These are phyloP conservation scores for Chondrosia reniformis DNA, from an alignment of 37 sponge, comb jelly and placozoan genomes.

Conservation along the genomic window DNA sequence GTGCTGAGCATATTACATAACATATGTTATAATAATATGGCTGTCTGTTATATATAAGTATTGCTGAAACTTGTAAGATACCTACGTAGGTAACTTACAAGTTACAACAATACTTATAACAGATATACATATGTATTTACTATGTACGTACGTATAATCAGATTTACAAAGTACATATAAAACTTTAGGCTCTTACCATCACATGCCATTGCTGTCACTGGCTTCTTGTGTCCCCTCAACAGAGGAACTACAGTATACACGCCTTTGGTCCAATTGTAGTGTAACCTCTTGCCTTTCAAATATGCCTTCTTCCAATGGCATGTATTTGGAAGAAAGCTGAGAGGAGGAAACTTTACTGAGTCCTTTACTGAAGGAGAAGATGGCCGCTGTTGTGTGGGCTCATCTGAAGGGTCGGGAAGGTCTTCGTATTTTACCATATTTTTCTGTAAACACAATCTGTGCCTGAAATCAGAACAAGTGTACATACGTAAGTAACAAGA, in stretches of 20 bases:
- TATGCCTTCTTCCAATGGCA: slow-evolving; percentile 76
- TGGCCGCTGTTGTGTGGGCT: not conserved
- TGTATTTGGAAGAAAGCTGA: not conserved
- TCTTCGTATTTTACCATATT: slow-evolving; percentile 16
- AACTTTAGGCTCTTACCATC: slow-evolving; percentile 66
- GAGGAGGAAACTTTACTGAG: not conserved
- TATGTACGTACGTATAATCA: no score
- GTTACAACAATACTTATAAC: no score
- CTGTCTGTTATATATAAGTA: no score
- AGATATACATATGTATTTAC: no score
- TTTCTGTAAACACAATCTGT: slow-evolving; percentile 27
- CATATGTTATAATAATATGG: no score
- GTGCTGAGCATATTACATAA: no score
- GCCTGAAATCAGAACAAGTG: slow-evolving; percentile 21
- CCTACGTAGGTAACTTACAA: no score
- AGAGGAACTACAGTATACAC: slow-evolving; percentile 43
- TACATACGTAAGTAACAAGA: no score
- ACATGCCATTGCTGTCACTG: slow-evolving; percentile 60
- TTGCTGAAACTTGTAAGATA: no score
- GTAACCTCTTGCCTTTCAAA: slow-evolving; percentile 44
- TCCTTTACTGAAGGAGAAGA: slow-evolving; percentile 9
- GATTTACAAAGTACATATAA: no score
- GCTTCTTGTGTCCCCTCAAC: slow-evolving; percentile 61
- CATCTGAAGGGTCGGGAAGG: not conserved
- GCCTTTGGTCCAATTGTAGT: slow-evolving; percentile 68